These are phyloP conservation scores for Ceratitis capitata DNA, from an alignment of 1,140 invertebrate genomes.

Conservation along the genomic window DNA sequence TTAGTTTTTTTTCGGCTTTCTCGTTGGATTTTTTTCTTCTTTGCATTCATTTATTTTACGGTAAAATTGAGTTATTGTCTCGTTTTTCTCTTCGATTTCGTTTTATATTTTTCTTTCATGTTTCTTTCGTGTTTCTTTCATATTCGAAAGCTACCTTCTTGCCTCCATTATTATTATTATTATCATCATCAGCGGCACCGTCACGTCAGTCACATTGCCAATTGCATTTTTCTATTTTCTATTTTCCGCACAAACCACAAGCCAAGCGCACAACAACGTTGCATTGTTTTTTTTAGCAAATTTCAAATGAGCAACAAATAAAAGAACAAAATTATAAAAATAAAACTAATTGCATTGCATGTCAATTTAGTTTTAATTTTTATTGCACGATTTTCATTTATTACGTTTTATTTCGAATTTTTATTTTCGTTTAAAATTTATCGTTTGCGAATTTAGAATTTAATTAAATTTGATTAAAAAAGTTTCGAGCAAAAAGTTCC, in stretches of 20 bases:
- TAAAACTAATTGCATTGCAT: conserved; percentile 30
- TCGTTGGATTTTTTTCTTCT: background rate
- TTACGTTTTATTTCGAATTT: background rate
- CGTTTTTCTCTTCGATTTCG: background rate
- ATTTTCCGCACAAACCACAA: conserved; percentile 27
- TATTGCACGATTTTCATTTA: background rate
- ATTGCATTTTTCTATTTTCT: conserved; percentile 3
- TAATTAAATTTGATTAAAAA: background rate
- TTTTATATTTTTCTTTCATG: background rate
- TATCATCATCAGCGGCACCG: no score
- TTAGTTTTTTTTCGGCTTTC: background rate
- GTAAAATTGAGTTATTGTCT: background rate
- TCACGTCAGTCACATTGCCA: conserved; percentile 16
- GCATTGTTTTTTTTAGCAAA: no score
- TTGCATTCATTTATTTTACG: background rate
- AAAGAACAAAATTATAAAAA: background rate
- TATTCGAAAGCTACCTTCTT: conserved; percentile 23
- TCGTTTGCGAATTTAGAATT: background rate
- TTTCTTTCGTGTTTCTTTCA: background rate
- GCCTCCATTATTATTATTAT: background rate
- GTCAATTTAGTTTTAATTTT: background rate
- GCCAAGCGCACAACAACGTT: background rate
- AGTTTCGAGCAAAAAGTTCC: background rate
- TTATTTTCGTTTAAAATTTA: background rate
- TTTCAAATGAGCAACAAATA: background rate